phyloP scores from a whole-genome alignment of 2,888 invertebrate species.

The Lycophotia porphyrea region DNA sequence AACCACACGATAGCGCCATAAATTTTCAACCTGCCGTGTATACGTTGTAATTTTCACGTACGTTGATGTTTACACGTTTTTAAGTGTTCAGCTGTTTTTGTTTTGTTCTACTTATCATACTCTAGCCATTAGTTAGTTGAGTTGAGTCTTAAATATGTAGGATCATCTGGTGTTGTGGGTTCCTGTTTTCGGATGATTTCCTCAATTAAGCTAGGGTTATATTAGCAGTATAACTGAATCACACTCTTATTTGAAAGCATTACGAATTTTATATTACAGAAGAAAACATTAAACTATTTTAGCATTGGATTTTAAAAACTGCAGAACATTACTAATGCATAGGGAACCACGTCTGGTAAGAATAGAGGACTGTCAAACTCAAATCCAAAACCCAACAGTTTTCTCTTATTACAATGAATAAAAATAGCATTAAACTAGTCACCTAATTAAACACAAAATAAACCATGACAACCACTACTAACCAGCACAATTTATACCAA shows the following conservation, averaged over 20 bases:
- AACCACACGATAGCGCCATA: conserved; percentile 86
- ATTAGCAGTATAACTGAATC: background rate
- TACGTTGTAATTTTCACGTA: conserved; percentile 82
- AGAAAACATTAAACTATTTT: background rate
- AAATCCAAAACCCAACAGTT: background rate
- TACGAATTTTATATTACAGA: background rate
- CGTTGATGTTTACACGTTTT: conserved; percentile 81
- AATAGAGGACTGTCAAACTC: background rate
- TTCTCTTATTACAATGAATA: background rate
- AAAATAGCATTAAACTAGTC: background rate
- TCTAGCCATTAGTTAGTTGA: conserved; percentile 42
- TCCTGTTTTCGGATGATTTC: background rate
- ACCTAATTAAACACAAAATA: conserved; percentile 27
- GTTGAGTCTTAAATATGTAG: conserved; percentile 1
- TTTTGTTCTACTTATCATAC: conserved; percentile 56
- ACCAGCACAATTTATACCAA: conserved; percentile 23
- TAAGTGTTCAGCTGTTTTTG: conserved; percentile 69
- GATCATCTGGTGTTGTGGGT: background rate
- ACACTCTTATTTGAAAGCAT: background rate
- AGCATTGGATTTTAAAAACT: background rate
- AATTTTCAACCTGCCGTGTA: conserved; percentile 82
- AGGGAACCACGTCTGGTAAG: background rate
- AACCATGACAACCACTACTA: conserved; percentile 7
- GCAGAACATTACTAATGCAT: background rate
- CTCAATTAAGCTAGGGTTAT: background rate